Base-by-base conservation (phyloP, 2,888 invertebrate genomes). In the Neoaliturus tenellus region DNA sequence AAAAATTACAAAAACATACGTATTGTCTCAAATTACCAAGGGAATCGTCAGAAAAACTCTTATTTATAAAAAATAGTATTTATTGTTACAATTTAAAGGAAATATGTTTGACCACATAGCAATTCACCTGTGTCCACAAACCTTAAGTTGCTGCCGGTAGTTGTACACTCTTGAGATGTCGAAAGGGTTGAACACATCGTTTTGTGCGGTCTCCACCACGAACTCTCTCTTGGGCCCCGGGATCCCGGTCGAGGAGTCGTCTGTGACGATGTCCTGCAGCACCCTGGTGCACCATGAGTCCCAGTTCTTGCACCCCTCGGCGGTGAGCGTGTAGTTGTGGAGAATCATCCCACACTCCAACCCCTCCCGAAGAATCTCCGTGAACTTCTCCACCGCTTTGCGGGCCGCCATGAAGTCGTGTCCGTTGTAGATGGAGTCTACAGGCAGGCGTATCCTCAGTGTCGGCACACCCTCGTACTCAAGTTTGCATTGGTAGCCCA, bases 321-420 rank as follows among this genome's bases (percentile, higher is more conserved):
- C 55, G 12, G 55, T 55, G 31, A 78, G 4, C 12, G 78, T 78
- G 55, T 33, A 78, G 78, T 78, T 78, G 51, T 78, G 31, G 1
- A 31, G 78, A 14, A 78, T 48, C 55, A 33, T 14, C 17, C 78
- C 78, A n/a, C 78, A 78, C 35, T 78, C 78, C 23, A 78, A 35
- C 14, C 78, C 78, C 23, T 78, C 78, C 2, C 78, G 17, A 2
- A 78, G 78, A 6, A 78, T n/a, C 35, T 78, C 78, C 31, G 28
- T 31, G 33, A 78, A 78, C 78, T 78, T 78, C 48, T 28, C 48
- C 51, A 55, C 35, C 1, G 78, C 78, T 17, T 55, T 51, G 4
- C 35, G 51, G 4, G 78, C 55, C 0, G 78, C 78, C 78, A 78
- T 78, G 51, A 78, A 55, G 55, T 78, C 78, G 28, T 78, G 55